phyloP scores from a whole-genome alignment of 2,888 invertebrate species.

The Agriopis marginaria region DNA sequence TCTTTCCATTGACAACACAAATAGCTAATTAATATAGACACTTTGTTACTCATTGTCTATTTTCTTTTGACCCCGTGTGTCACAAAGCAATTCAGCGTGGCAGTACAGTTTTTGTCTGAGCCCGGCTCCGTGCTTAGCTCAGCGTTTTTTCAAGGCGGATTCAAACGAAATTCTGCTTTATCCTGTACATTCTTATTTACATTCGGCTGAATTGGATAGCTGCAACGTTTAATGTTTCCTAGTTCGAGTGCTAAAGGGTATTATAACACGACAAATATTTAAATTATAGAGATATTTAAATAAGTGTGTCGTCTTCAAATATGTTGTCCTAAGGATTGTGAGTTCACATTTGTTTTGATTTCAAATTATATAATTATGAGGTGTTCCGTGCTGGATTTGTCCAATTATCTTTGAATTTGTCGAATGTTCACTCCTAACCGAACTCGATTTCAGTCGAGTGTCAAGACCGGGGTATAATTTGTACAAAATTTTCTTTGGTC shows the following conservation, averaged over 20 bases:
- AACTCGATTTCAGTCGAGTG: too few species aligned
- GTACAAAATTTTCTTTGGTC: too few species aligned
- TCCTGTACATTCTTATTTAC: constrained; percentile 43
- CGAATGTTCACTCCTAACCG: too few species aligned
- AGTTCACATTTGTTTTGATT: too few species aligned
- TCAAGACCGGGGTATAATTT: too few species aligned
- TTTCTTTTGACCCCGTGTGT: constrained; percentile 34
- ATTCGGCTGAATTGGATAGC: constrained; percentile 44
- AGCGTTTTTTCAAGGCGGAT: constrained; percentile 49
- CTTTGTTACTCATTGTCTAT: not conserved
- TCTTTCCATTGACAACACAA: too few species aligned
- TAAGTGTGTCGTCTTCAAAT: too few species aligned
- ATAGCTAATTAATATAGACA: not conserved
- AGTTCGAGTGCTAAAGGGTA: not conserved
- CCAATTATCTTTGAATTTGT: too few species aligned
- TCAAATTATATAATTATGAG: too few species aligned
- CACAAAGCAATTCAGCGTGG: constrained; percentile 46
- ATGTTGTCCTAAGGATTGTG: too few species aligned
- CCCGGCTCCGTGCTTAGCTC: constrained; percentile 47
- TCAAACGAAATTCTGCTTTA: constrained; percentile 49
- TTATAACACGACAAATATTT: not conserved
- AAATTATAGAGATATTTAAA: too few species aligned
- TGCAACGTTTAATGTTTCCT: constrained; percentile 36
- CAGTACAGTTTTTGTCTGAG: constrained; percentile 52
- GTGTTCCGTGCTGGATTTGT: too few species aligned